Percentiles rank a stretch among this genome's conserved stretches.
phyloP scores from a whole-genome alignment of 2,888 invertebrate species.

The Thecophora atra region DNA sequence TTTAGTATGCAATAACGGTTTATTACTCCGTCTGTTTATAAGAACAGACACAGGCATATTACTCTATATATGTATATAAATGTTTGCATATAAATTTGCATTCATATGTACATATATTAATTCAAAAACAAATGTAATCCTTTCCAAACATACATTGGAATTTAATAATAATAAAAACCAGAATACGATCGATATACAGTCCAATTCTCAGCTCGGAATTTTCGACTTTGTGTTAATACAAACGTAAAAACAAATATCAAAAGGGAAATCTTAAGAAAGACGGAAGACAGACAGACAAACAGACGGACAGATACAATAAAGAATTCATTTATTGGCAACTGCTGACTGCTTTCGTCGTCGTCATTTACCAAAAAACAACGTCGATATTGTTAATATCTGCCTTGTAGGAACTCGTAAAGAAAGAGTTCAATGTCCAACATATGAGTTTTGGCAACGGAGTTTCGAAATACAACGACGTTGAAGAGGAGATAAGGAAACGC shows the following conservation, averaged over 20 bases:
- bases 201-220: neutral
- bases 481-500: neutral
- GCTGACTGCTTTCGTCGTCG: too few relatives aligned
- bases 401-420: constrained; percentile 25
- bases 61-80: constrained; percentile 4
- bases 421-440: constrained; percentile 31
- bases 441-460: constrained; percentile 3
- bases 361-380: neutral
- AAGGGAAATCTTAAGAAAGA: too few relatives aligned
- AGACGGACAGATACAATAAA: too few relatives aligned
- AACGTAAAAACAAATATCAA: too few relatives aligned
- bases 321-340: too few relatives aligned
- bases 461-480: neutral
- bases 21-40: constrained; percentile 30
- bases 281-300: too few relatives aligned
- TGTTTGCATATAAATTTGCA: constrained; percentile 4
- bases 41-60: constrained; percentile 8
- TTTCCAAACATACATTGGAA: constrained; percentile 33
- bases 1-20: constrained; percentile 31
- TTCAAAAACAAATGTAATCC: neutral
- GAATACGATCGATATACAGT: neutral
- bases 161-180: constrained; percentile 32
- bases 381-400: neutral
- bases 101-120: constrained; percentile 26
- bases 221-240: too few relatives aligned